A percentile compares a stretch with the other conserved stretches of the same genome.
Conservation (phyloP, 2,113 vertebrate species). For the Neodon shergylaensis region DNA sequence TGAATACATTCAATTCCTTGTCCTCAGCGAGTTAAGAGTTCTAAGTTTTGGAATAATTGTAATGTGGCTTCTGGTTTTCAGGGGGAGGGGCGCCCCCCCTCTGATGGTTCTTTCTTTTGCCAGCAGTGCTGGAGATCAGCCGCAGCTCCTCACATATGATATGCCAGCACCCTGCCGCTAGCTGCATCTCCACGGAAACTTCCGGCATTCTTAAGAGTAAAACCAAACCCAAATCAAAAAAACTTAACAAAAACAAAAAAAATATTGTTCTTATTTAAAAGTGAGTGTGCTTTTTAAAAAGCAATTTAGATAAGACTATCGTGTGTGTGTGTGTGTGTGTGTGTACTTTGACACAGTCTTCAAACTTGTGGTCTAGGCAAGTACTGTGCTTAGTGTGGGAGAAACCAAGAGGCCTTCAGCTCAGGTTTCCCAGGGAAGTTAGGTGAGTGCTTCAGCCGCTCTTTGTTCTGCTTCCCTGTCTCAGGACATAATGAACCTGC, state of each 20-base stretch:
- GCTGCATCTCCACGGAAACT: background rate
- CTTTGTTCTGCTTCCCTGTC: slow-evolving; percentile 70
- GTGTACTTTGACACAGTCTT: background rate
- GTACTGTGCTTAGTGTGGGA: background rate
- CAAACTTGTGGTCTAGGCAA: slow-evolving; percentile 35
- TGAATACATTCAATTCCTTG: background rate
- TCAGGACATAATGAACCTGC: slow-evolving; percentile 56
- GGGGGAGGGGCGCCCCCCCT: background rate
- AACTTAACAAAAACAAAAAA: background rate
- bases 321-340: background rate
- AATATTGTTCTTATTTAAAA: background rate
- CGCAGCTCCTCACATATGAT: too few species aligned
- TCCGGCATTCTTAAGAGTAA: background rate
- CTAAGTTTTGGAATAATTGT: slow-evolving; percentile 30
- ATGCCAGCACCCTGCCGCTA: background rate
- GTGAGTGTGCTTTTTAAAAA: background rate
- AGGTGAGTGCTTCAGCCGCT: slow-evolving; percentile 54
- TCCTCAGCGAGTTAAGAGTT: background rate
- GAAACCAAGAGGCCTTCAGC: slow-evolving; percentile 31
- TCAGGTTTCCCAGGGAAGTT: slow-evolving; percentile 69
- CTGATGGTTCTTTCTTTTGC: background rate
- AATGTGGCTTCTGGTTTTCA: slow-evolving; percentile 8
- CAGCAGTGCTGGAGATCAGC: background rate
- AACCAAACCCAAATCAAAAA: background rate
- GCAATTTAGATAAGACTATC: background rate